These are phyloP conservation scores for Peromyscus eremicus DNA, from an alignment of 2,797 vertebrate species.

Conservation along the genomic window DNA sequence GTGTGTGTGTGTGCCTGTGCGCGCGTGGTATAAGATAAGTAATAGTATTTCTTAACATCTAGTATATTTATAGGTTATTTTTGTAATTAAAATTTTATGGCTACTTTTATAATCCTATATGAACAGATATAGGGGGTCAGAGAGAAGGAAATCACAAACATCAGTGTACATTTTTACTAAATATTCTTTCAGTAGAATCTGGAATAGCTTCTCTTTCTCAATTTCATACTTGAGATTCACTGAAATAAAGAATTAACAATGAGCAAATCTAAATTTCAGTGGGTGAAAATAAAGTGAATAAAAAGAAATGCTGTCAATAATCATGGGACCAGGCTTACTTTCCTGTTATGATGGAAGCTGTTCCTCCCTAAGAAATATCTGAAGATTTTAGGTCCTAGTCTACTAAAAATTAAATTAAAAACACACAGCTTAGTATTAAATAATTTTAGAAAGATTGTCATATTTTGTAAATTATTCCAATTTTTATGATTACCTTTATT, in stretches of 20 bases:
- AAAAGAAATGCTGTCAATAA: not conserved
- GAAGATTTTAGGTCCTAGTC: not conserved
- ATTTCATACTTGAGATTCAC: not conserved
- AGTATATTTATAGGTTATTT: not conserved
- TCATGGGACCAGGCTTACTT: not conserved
- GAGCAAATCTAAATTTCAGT: not conserved
- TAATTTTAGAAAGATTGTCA: not conserved
- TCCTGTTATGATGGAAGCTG: not conserved
- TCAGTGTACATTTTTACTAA: not conserved
- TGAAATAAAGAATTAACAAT: not conserved
- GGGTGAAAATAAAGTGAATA: not conserved
- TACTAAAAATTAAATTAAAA: not conserved
- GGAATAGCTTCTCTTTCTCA: not conserved
- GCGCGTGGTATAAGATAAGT: not conserved
- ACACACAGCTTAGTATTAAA: accelerated
- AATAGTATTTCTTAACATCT: not conserved
- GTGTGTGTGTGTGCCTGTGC: not conserved
- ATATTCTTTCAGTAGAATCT: not conserved
- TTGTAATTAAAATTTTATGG: not conserved
- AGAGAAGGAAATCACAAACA: not conserved
- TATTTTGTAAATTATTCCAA: not conserved
- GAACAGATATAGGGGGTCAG: no score
- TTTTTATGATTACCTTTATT: not conserved
- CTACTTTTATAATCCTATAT: not conserved
- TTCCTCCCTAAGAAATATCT: not conserved